These are phyloP conservation scores for Elachura formosa DNA, from an alignment of 2,113 vertebrate genomes.

Conservation along the genomic window DNA sequence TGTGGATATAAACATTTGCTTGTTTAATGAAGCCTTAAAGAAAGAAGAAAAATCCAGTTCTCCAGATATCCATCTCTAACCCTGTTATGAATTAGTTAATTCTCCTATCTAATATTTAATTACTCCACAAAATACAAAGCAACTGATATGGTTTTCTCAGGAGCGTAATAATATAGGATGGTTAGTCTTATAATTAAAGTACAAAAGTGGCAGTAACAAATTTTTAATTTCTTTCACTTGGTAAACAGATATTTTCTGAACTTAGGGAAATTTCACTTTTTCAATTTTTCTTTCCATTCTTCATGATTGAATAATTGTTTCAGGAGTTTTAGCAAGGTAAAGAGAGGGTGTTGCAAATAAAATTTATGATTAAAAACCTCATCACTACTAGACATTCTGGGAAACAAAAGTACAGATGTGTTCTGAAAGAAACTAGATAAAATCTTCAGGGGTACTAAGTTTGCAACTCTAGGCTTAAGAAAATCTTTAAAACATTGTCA, in stretches of 20 bases:
- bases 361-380: background rate
- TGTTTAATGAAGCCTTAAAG: constrained; percentile 26
- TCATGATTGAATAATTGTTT: background rate
- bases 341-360: background rate
- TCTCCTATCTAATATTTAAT: background rate
- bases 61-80: background rate
- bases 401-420: background rate
- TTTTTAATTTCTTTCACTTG: background rate
- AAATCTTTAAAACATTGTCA: background rate
- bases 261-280: background rate
- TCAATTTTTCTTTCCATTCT: background rate
- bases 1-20: constrained; percentile 65
- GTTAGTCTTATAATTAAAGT: background rate
- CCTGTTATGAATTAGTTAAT: background rate
- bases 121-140: background rate
- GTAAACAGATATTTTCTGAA: background rate
- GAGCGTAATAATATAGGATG: background rate
- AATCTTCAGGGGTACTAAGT: background rate
- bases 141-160: background rate
- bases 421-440: background rate
- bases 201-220: background rate
- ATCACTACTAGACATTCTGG: background rate
- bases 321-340: background rate
- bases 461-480: background rate
- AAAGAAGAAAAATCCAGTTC: background rate